Evolutionary conservation across 2,888 invertebrate genomes (phyloP).

Genomic region (Vanessa cardui): DNA sequence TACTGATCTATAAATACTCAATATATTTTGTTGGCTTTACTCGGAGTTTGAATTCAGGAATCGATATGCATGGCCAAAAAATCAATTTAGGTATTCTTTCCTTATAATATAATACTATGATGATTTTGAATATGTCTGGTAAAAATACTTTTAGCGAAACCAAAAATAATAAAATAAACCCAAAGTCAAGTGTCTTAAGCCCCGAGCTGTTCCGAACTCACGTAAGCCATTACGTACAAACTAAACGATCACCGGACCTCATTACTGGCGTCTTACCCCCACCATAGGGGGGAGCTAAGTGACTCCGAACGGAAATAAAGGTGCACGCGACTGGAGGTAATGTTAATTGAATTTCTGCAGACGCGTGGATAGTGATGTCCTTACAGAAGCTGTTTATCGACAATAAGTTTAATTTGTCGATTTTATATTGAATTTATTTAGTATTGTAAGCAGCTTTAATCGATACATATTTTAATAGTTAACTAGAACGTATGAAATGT

Average conservation of each 20-base stretch:
- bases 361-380: slow-evolving; percentile 63
- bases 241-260: slow-evolving; percentile 81
- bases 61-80: too few species aligned
- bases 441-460: too few species aligned
- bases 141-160: slow-evolving; percentile 24
- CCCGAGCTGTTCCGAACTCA: slow-evolving; percentile 56
- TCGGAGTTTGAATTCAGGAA: too few species aligned
- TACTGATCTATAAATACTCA: too few species aligned
- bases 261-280: slow-evolving; percentile 73
- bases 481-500: too few species aligned
- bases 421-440: slow-evolving; percentile 30
- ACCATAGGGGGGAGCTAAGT: slow-evolving; percentile 56
- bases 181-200: slow-evolving; percentile 38
- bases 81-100: too few species aligned
- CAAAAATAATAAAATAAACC: slow-evolving; percentile 36
- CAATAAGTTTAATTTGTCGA: background rate
- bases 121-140: background rate
- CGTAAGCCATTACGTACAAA: slow-evolving; percentile 79
- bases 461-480: too few species aligned
- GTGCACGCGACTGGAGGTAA: slow-evolving; percentile 84
- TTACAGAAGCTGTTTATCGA: background rate
- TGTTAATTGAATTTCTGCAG: slow-evolving; percentile 84
- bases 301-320: slow-evolving; percentile 83
- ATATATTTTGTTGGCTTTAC: too few species aligned
- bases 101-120: too few species aligned